Conservation (phyloP, 2,888 invertebrate genomes). For the Hirtodrosophila trivittata region DNA sequence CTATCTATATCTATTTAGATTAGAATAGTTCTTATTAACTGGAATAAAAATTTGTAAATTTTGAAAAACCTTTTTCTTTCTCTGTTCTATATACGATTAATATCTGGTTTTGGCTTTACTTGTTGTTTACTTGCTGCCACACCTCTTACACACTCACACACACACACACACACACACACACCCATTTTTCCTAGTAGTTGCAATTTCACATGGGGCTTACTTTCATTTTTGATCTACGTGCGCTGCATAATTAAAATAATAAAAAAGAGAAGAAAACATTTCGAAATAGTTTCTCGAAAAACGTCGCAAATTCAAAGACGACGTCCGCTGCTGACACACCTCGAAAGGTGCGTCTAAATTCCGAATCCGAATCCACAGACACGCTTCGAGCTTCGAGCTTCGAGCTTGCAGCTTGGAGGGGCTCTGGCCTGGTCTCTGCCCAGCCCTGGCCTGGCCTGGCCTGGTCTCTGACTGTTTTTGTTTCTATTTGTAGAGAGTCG, state of each 20-base stretch:
- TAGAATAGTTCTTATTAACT: constrained; percentile 49
- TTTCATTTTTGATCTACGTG: constrained; percentile 75
- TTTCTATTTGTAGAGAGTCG: constrained; percentile 22
- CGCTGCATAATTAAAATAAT: constrained; percentile 67
- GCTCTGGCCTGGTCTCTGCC: constrained; percentile 16
- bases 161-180: constrained; percentile 11
- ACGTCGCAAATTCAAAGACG: constrained; percentile 44
- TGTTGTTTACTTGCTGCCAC: constrained; percentile 17
- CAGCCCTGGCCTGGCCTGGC: background rate
- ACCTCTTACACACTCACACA: constrained; percentile 22
- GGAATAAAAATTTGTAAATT: constrained; percentile 51
- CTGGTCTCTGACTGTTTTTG: constrained; percentile 2
- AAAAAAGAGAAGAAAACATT: constrained; percentile 53
- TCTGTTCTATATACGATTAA: constrained; percentile 38
- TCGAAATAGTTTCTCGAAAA: constrained; percentile 54
- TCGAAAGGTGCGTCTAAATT: constrained; percentile 58
- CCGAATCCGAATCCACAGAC: constrained; percentile 11
- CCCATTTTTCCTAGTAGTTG: constrained; percentile 44
- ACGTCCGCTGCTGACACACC: constrained; percentile 51
- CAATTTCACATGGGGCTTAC: constrained; percentile 73
- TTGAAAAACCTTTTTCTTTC: constrained; percentile 25
- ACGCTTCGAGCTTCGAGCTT: no score
- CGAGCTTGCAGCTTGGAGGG: no score
- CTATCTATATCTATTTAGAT: constrained; percentile 17
- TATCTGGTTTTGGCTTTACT: constrained; percentile 46